A percentile compares a stretch with the other conserved stretches of the same genome.
These are phyloP conservation scores for Brachyopa scutellaris DNA, from an alignment of 2,888 invertebrate species.

Conservation along the genomic window DNA sequence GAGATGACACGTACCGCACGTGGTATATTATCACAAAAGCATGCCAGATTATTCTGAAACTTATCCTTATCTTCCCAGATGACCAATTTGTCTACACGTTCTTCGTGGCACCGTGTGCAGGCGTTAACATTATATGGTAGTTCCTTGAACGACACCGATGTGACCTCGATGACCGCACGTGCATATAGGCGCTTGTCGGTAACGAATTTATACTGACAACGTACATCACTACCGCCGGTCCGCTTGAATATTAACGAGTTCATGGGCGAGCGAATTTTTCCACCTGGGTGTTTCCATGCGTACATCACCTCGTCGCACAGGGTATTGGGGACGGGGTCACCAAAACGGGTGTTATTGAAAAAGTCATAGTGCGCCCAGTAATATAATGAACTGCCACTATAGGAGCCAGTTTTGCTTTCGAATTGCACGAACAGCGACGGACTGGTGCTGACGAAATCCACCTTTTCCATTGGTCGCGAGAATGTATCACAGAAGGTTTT, in stretches of 20 bases:
- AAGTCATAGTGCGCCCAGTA: slow-evolving; percentile 98
- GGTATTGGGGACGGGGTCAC: slow-evolving; percentile 90
- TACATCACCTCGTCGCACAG: slow-evolving; percentile 94
- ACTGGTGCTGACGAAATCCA: slow-evolving; percentile 94
- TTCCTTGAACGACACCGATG: slow-evolving; percentile 92
- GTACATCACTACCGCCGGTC: slow-evolving; percentile 88
- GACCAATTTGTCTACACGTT: slow-evolving; percentile 91
- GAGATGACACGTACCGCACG: slow-evolving; percentile 88
- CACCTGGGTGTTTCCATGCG: slow-evolving; percentile 90
- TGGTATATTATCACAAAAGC: slow-evolving; percentile 87
- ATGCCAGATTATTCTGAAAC: slow-evolving; percentile 86
- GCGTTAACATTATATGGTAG: slow-evolving; percentile 90
- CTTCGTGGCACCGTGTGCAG: slow-evolving; percentile 93
- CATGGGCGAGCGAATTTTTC: slow-evolving; percentile 90
- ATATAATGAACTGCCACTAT: slow-evolving; percentile 96
- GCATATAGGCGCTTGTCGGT: slow-evolving; percentile 92
- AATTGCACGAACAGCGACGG: slow-evolving; percentile 93
- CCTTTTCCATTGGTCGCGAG: slow-evolving; percentile 95
- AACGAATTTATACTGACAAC: slow-evolving; percentile 92
- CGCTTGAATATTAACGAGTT: slow-evolving; percentile 94
- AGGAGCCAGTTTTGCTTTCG: slow-evolving; percentile 95
- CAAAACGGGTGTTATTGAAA: slow-evolving; percentile 94
- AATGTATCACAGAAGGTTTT: slow-evolving; percentile 97
- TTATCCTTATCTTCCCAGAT: slow-evolving; percentile 90
- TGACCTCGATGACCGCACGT: slow-evolving; percentile 88